phyloP scores from a whole-genome alignment of 2,113 vertebrate genomes.

The Sminthopsis crassicaudata region DNA sequence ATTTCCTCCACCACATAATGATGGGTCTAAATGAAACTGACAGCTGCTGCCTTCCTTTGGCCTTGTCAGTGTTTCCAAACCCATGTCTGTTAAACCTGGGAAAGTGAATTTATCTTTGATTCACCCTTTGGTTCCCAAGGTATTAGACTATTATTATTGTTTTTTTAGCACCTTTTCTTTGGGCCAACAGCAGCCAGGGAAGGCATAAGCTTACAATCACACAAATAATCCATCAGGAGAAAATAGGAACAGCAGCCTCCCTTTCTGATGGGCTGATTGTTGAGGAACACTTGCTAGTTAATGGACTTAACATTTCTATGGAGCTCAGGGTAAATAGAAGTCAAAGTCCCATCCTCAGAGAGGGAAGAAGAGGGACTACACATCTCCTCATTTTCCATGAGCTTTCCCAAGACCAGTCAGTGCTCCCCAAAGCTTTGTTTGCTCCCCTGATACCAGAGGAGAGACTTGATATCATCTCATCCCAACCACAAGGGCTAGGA shows the following conservation, averaged over 20 bases:
- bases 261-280: slow-evolving; percentile 44
- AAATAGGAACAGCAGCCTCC: slow-evolving; percentile 43
- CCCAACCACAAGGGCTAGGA: slow-evolving; percentile 21
- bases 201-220: slow-evolving; percentile 62
- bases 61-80: slow-evolving; percentile 16
- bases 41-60: slow-evolving; percentile 32
- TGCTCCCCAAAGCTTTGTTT: not conserved
- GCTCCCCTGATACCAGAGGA: not conserved
- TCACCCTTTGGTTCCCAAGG: slow-evolving; percentile 27
- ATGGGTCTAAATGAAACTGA: slow-evolving; percentile 47
- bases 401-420: not conserved
- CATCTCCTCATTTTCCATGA: not conserved
- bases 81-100: slow-evolving; percentile 44
- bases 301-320: slow-evolving; percentile 50
- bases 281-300: slow-evolving; percentile 46
- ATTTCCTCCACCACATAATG: not conserved
- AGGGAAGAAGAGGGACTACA: not conserved
- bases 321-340: slow-evolving; percentile 51
- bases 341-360: slow-evolving; percentile 66
- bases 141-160: slow-evolving; percentile 48
- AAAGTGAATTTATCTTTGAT: slow-evolving; percentile 61
- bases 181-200: not conserved
- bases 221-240: slow-evolving; percentile 49
- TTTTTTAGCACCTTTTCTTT: slow-evolving; percentile 30
- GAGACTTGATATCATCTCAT: not conserved